These are phyloP conservation scores for Bryconaethiops microstoma DNA, from an alignment of 2,797 vertebrate species.

Conservation along the genomic window DNA sequence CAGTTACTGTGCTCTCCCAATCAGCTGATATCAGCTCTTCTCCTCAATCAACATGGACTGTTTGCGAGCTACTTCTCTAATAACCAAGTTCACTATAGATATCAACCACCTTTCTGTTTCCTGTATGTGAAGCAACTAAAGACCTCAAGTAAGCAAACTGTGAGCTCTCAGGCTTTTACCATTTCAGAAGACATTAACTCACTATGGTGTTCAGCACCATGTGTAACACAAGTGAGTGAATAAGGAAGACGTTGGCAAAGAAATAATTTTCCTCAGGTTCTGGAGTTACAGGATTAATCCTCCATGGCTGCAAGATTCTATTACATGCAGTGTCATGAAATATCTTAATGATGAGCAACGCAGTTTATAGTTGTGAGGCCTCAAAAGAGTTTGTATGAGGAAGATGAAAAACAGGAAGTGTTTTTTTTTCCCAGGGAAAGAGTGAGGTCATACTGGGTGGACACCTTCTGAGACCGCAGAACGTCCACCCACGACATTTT, in stretches of 20 bases:
- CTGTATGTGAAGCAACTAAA: background rate
- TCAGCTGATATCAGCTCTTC: slow-evolving; percentile 13
- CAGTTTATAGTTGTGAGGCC: background rate
- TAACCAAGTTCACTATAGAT: background rate
- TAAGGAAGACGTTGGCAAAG: background rate
- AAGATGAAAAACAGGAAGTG: slow-evolving; percentile 33
- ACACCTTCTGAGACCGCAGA: slow-evolving; percentile 28
- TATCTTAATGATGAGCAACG: slow-evolving; percentile 8
- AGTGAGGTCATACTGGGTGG: slow-evolving; percentile 56
- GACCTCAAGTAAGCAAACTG: background rate
- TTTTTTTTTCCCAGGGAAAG: slow-evolving; percentile 32
- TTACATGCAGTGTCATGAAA: background rate
- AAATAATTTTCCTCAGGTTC: background rate
- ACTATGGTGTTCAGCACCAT: background rate
- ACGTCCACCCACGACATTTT: slow-evolving; percentile 56
- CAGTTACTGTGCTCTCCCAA: slow-evolving; percentile 6
- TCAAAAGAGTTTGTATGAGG: background rate
- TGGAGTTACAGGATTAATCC: background rate
- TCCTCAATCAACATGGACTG: slow-evolving; percentile 3
- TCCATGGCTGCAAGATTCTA: background rate
- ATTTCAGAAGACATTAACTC: background rate
- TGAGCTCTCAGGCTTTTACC: background rate
- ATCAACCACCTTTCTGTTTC: background rate
- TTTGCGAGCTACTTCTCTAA: slow-evolving; percentile 5
- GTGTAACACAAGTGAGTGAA: background rate